Conservation (phyloP, 2,113 vertebrate genomes). For the Gobiocypris rarus region DNA sequence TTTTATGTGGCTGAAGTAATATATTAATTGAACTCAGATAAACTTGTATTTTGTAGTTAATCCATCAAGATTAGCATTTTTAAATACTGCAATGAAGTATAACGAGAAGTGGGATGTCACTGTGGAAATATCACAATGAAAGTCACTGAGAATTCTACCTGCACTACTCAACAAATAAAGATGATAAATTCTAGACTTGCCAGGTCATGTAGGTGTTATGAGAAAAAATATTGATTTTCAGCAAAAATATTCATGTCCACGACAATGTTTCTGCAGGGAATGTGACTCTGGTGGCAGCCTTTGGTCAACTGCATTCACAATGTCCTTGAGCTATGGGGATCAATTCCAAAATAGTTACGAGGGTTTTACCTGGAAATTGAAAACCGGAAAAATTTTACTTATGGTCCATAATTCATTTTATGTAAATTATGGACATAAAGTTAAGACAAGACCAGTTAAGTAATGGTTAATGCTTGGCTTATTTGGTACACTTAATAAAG, state of each 20-base stretch:
- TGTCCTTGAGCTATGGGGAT: neutral
- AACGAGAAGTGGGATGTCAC: neutral
- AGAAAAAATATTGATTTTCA: neutral
- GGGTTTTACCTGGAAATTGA: neutral
- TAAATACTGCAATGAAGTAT: neutral
- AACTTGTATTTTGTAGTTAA: neutral
- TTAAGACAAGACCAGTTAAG: neutral
- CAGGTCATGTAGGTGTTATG: neutral
- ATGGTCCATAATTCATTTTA: neutral
- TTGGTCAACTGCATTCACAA: neutral
- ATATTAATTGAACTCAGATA: neutral
- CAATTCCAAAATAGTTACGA: neutral
- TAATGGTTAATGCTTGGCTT: neutral
- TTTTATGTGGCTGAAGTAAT: too few relatives aligned
- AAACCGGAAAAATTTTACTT: neutral
- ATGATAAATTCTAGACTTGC: neutral
- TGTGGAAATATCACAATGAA: neutral
- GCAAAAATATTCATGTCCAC: neutral
- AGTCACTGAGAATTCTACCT: neutral
- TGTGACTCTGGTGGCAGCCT: neutral
- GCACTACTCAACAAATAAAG: neutral
- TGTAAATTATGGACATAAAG: neutral
- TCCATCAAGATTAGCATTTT: neutral
- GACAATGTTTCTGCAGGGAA: neutral
- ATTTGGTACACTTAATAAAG: neutral